Conservation (phyloP, 2,888 invertebrate genomes). For the Polydrusus tereticollis region DNA sequence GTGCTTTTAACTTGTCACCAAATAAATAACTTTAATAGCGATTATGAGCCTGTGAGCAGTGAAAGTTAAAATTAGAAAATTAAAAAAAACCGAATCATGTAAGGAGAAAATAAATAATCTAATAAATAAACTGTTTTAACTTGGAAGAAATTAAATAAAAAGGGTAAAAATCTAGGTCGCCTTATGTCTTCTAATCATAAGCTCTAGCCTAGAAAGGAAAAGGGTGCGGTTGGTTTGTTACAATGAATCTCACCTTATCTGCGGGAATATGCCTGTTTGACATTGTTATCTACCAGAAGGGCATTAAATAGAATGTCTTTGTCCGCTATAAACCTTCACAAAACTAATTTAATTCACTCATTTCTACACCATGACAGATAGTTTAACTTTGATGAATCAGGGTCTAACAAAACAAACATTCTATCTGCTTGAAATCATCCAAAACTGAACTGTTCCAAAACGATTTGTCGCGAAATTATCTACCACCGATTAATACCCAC, state of each 20-base stretch:
- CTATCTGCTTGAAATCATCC: conserved; percentile 22
- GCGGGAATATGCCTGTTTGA: conserved; percentile 86
- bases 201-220: conserved; percentile 48
- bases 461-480: neutral
- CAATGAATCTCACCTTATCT: conserved; percentile 76
- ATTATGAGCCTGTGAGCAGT: conserved; percentile 24
- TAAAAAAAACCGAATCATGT: conserved; percentile 5
- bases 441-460: conserved; percentile 7
- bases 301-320: conserved; percentile 44
- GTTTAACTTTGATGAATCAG: conserved; percentile 46
- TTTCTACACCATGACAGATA: conserved; percentile 49
- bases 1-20: conserved; percentile 26
- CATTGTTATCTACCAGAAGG: conserved; percentile 71
- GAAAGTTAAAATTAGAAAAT: conserved; percentile 40
- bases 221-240: conserved; percentile 48
- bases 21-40: conserved; percentile 11
- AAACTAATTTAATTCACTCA: conserved; percentile 46
- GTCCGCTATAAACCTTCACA: conserved; percentile 32
- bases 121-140: conserved; percentile 26
- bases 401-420: conserved; percentile 49
- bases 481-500: conserved; percentile 3
- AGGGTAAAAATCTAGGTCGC: conserved; percentile 51
- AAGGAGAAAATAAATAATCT: conserved; percentile 34
- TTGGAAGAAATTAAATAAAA: conserved; percentile 20
- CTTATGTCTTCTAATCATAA: conserved; percentile 49